phyloP scores from a whole-genome alignment of 2,888 invertebrate species.

The Drosophila paranaensis region DNA sequence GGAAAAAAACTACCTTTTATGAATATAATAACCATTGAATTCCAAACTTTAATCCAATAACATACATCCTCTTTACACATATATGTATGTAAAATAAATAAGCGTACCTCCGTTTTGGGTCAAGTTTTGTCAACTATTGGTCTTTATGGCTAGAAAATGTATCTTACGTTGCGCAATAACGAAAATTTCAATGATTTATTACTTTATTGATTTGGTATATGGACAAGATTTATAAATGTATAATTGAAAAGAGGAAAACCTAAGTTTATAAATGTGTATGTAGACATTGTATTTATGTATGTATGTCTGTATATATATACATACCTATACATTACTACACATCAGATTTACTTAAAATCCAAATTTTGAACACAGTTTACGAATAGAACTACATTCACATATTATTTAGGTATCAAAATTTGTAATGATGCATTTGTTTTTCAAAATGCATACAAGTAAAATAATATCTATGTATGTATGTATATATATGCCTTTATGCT shows the following conservation, averaged over 20 bases:
- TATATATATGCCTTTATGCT: conserved; percentile 5
- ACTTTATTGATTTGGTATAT: background rate
- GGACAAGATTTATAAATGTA: no score
- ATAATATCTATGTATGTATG: conserved; percentile 10
- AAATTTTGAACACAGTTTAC: conserved; percentile 4
- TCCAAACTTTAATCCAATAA: background rate
- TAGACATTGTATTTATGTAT: no score
- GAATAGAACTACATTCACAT: background rate
- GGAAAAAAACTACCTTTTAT: no score
- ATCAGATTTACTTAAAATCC: conserved; percentile 21
- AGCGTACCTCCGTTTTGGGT: background rate
- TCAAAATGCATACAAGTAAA: conserved; percentile 14
- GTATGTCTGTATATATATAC: background rate
- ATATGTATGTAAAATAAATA: no score
- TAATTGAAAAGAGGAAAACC: no score
- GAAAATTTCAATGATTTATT: background rate
- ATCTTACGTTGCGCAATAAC: conserved; percentile 34
- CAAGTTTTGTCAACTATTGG: conserved; percentile 9
- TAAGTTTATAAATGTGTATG: no score
- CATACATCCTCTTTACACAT: background rate
- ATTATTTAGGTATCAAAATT: no score
- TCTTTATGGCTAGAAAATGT: background rate
- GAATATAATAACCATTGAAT: background rate
- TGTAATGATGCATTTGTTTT: conserved; percentile 6
- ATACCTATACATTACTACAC: conserved; percentile 25